These are phyloP conservation scores for Pseudochirops cupreus DNA, from an alignment of 2,797 vertebrate species.

Conservation along the genomic window DNA sequence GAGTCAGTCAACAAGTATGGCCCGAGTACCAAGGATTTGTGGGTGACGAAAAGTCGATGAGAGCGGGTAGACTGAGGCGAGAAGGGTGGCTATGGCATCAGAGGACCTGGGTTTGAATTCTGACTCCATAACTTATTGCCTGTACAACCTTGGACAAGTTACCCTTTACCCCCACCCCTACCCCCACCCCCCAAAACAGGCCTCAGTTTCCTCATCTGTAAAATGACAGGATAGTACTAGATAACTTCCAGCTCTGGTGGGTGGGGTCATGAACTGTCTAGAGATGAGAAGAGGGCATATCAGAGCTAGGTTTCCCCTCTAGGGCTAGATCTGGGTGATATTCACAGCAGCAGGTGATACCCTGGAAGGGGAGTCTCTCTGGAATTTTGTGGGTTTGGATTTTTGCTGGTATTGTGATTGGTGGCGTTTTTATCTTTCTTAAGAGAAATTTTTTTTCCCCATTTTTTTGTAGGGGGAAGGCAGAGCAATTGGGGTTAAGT, in stretches of 20 bases:
- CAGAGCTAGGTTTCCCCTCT: not conserved
- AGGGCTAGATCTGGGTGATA: too few species aligned
- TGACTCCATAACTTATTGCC: rapidly evolving
- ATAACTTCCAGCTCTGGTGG: not conserved
- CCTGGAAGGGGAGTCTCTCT: too few species aligned
- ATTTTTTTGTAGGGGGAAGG: too few species aligned
- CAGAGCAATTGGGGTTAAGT: too few species aligned
- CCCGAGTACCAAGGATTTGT: not conserved
- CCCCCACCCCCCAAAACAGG: not conserved
- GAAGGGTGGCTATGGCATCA: not conserved
- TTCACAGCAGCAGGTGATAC: too few species aligned
- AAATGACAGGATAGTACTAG: not conserved
- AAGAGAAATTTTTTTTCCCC: not conserved
- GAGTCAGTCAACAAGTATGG: not conserved
- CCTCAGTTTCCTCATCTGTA: not conserved
- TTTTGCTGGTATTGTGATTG: too few species aligned
- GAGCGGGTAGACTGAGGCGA: not conserved
- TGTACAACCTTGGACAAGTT: not conserved
- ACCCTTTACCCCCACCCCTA: not conserved
- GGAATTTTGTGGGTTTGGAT: too few species aligned
- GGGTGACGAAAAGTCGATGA: rapidly evolving
- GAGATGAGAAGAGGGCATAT: not conserved
- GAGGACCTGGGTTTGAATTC: not conserved
- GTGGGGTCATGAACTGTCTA: not conserved
- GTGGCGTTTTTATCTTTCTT: not conserved